A percentile compares a stretch with the other conserved stretches of the same genome.
These are phyloP conservation scores for Carassius gibelio DNA, from an alignment of 2,113 vertebrate genomes.

Conservation along the genomic window DNA sequence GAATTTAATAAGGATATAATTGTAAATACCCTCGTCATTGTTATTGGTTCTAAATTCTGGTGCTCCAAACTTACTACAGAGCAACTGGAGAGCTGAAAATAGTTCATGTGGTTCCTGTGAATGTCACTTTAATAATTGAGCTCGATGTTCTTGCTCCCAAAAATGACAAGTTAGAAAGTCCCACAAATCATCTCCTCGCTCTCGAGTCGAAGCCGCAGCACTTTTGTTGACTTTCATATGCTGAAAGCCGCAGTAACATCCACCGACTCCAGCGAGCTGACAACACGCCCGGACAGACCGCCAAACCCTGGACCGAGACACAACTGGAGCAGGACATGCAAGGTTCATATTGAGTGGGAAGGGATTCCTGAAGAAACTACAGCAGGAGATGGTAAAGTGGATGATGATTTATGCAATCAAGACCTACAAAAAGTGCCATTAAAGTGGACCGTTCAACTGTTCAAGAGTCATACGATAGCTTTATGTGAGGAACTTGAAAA, in stretches of 20 bases:
- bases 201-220: constrained; percentile 45
- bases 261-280: background rate
- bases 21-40: no score
- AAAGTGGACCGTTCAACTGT: background rate
- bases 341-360: constrained; percentile 14
- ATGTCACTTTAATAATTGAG: constrained; percentile 51
- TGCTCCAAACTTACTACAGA: constrained; percentile 41
- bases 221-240: constrained; percentile 36
- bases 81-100: constrained; percentile 30
- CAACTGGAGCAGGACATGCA: background rate
- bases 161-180: constrained; percentile 45
- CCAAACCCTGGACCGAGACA: background rate
- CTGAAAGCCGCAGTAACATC: constrained; percentile 19
- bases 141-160: constrained; percentile 38
- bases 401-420: background rate
- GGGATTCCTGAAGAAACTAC: background rate
- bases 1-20: background rate
- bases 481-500: background rate
- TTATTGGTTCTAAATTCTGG: background rate
- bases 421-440: background rate
- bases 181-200: constrained; percentile 31
- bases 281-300: background rate
- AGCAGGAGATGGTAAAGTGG: background rate
- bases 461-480: background rate
- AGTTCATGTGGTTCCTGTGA: constrained; percentile 40